Evolutionary conservation across 1,140 invertebrate species (phyloP), one percentile per base, ranked within the genome.

Genomic region (Cydia fagiglandana): DNA sequence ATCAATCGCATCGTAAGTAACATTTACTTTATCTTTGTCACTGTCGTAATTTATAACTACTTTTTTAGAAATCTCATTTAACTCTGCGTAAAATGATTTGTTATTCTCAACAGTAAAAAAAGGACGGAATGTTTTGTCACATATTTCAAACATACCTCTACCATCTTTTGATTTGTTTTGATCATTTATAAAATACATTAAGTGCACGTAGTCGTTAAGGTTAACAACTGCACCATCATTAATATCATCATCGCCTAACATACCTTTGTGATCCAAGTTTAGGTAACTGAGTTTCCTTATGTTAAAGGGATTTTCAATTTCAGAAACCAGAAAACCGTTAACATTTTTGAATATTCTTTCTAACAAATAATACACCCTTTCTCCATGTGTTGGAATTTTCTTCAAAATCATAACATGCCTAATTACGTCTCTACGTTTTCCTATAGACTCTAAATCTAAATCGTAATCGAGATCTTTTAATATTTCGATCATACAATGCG

Each of bases 401-500:
- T 83, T 83, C 15, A 85, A 80, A 75, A 77, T 81, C 68, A 75
- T 80, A 4, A 83, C 80, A 70, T 83, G 64, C 6, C 73, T 81
- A 7, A 84, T 76, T 64, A 84, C 17, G 20, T 84, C 81, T 13
- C 50, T 80, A n/a, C 83, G 80, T 68, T 73, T 79, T 73, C 77
- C 75, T 41, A 84, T 81, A 30, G 68, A 41, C 9, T 80, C 38
- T 24, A 83, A 61, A 77, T 84, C 77, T 68, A 84, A 70, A 34
- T 83, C 76, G 13, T 84, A 84, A 53, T 81, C 45, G 0, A 84
- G 75, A 56, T 68, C 61, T n/a, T 78, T 75, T 4, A 84, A 76
- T 38, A 84, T 81, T 79, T 84, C 83, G 9, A 84, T 79, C 83
- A 84, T 84, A 70, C 56, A 75, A 50, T 73, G 66, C 7, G 80